Percentiles rank a stretch among this genome's conserved stretches.
phyloP scores from a whole-genome alignment of 2,888 invertebrate species.

The Julus scandinavius region DNA sequence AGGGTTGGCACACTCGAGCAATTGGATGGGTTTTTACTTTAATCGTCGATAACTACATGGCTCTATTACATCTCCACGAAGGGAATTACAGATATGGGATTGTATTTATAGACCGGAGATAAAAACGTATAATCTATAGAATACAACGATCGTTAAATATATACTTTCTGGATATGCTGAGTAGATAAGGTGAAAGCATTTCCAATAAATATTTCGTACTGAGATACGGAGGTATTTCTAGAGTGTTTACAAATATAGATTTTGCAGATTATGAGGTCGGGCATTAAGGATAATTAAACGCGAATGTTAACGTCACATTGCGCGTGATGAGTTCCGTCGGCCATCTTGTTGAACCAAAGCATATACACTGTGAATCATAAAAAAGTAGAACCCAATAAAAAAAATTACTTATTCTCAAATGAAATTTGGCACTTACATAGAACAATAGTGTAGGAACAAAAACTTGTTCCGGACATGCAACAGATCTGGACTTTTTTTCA shows the following conservation, averaged over 20 bases:
- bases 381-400: no score
- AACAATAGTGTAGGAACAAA: no score
- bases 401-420: no score
- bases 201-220: neutral
- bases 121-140: neutral
- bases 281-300: neutral
- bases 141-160: neutral
- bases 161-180: neutral
- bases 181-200: neutral
- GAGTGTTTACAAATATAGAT: slow-evolving; percentile 1
- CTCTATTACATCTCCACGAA: neutral
- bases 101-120: neutral
- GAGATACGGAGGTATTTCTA: neutral
- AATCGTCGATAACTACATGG: neutral
- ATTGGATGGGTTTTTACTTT: neutral
- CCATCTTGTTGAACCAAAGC: no score
- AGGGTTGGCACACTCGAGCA: neutral
- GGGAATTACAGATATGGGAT: neutral
- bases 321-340: no score
- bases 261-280: neutral
- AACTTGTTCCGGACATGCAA: no score
- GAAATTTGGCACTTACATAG: no score
- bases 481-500: no score
- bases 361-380: no score
- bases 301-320: neutral